Conservation (phyloP, 2,113 vertebrate genomes). For the Aegypius monachus region DNA sequence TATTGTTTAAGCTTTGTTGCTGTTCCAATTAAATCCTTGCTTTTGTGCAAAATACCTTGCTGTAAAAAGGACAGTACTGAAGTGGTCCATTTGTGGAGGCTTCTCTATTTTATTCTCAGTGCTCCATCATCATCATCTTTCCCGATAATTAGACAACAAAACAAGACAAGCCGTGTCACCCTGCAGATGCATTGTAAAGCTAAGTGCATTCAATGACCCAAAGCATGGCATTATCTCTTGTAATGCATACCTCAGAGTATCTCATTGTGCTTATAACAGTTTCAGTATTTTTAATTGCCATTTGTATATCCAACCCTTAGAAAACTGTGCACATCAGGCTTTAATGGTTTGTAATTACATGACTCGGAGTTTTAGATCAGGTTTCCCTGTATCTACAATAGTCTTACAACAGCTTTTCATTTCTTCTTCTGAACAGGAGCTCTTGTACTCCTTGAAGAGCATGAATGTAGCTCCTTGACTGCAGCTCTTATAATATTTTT, state of each 20-base stretch:
- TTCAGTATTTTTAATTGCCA: slow-evolving; percentile 53
- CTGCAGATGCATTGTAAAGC: background rate
- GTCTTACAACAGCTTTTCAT: slow-evolving; percentile 6
- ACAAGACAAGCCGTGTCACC: background rate
- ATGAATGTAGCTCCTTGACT: slow-evolving; percentile 47
- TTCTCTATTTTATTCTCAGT: slow-evolving; percentile 2
- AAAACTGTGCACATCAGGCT: slow-evolving; percentile 3
- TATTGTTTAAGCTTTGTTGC: slow-evolving; percentile 42
- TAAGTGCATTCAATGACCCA: slow-evolving; percentile 29
- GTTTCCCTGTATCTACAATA: background rate
- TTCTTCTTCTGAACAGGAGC: background rate
- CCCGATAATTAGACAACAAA: slow-evolving; percentile 34
- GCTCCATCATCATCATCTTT: slow-evolving; percentile 40
- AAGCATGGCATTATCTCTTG: background rate
- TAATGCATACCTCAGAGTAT: background rate
- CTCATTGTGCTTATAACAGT: slow-evolving; percentile 25
- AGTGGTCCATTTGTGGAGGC: slow-evolving; percentile 23
- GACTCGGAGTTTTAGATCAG: slow-evolving; percentile 26
- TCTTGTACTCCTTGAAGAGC: background rate
- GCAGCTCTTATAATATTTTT: background rate
- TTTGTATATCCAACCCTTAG: slow-evolving; percentile 5
- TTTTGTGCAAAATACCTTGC: slow-evolving; percentile 40
- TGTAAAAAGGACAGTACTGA: slow-evolving; percentile 17
- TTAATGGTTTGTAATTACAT: slow-evolving; percentile 37
- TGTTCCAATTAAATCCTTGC: slow-evolving; percentile 48